Percentiles rank a stretch among this genome's conserved stretches.
phyloP scores from a whole-genome alignment of 1,140 invertebrate genomes.

The Campodea augens region DNA sequence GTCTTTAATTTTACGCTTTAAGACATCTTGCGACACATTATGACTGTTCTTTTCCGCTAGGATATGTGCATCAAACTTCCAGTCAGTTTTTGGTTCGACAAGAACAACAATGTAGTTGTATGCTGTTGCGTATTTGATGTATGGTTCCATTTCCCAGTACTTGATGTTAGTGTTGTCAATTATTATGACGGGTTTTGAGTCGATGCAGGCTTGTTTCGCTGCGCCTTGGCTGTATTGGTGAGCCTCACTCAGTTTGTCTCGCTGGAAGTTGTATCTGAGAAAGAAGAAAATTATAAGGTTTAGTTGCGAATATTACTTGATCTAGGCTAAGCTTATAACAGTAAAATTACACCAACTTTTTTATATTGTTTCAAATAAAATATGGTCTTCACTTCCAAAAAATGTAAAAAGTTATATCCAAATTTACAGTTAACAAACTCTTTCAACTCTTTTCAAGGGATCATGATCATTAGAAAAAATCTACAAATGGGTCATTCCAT shows the following conservation, averaged over 20 bases:
- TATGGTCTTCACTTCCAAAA: too few species aligned
- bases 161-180: constrained; percentile 26
- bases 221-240: neutral
- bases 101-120: constrained; percentile 20
- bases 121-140: constrained; percentile 18
- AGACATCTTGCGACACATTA: neutral
- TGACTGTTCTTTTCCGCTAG: constrained; percentile 12
- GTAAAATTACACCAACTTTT: too few species aligned
- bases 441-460: too few species aligned
- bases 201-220: constrained; percentile 11
- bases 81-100: constrained; percentile 22
- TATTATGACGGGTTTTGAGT: constrained; percentile 16
- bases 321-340: too few species aligned
- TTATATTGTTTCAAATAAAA: too few species aligned
- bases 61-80: constrained; percentile 17
- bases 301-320: too few species aligned
- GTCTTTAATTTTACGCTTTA: constrained; percentile 9
- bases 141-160: constrained; percentile 21
- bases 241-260: neutral
- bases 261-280: neutral
- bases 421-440: too few species aligned
- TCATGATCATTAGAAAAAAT: too few species aligned
- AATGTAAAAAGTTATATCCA: too few species aligned
- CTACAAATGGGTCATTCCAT: too few species aligned
- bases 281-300: too few species aligned